These are phyloP conservation scores for Vulpes lagopus DNA, from an alignment of 2,113 vertebrate species.

Conservation along the genomic window DNA sequence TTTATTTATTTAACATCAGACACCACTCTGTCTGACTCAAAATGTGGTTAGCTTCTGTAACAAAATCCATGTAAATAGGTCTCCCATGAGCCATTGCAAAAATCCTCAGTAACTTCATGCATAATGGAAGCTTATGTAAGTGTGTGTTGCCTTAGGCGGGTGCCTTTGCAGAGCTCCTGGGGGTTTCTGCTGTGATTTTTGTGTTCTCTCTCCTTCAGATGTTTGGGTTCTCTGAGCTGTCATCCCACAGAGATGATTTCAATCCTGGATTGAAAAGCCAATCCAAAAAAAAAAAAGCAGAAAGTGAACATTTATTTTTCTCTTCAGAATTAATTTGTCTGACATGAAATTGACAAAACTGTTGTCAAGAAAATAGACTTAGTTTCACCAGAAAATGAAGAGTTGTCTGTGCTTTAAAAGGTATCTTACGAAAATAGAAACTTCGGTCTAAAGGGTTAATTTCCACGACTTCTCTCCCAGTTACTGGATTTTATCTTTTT, in stretches of 20 bases:
- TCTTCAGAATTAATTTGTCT: slow-evolving; percentile 73
- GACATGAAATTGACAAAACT: slow-evolving; percentile 62
- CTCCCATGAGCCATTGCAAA: slow-evolving; percentile 61
- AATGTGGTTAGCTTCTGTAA: slow-evolving; percentile 75
- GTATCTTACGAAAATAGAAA: slow-evolving; percentile 40
- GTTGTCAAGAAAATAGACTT: slow-evolving; percentile 54
- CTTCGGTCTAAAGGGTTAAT: slow-evolving; percentile 7
- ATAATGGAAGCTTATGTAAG: slow-evolving; percentile 67
- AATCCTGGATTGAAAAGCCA: slow-evolving; percentile 44
- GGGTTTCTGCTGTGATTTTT: slow-evolving; percentile 66
- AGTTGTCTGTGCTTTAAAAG: background rate
- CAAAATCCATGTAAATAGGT: slow-evolving; percentile 73
- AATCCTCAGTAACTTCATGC: slow-evolving; percentile 66
- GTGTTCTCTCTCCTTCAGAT: slow-evolving; percentile 66
- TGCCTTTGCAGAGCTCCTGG: slow-evolving; percentile 44
- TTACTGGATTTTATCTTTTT: slow-evolving; percentile 24
- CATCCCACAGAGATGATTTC: slow-evolving; percentile 69
- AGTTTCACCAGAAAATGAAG: slow-evolving; percentile 27
- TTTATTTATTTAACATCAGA: slow-evolving; percentile 79
- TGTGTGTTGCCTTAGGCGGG: background rate
- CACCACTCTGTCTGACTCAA: slow-evolving; percentile 67
- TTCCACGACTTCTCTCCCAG: background rate
- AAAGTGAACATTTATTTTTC: slow-evolving; percentile 72
- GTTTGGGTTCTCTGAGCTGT: slow-evolving; percentile 72
- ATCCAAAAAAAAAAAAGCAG: slow-evolving; percentile 9